phyloP scores from a whole-genome alignment of 2,797 vertebrate genomes.

The Artibeus lituratus region DNA sequence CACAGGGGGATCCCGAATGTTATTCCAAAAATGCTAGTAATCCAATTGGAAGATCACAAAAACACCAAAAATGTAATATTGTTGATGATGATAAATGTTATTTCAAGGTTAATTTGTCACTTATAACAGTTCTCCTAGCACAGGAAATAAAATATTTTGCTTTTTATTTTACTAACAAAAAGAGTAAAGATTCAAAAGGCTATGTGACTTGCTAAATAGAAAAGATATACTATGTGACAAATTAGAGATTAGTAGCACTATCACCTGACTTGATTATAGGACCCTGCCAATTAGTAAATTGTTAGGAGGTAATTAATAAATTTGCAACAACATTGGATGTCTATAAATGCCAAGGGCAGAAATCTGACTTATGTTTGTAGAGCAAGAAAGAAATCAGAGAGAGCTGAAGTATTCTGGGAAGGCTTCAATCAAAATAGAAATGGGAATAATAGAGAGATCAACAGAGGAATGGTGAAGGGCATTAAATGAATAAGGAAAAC shows the following conservation, averaged over 20 bases:
- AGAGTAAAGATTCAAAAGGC: neutral
- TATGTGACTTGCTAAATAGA: neutral
- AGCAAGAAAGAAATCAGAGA: neutral
- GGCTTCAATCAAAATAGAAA: neutral
- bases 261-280: neutral
- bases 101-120: neutral
- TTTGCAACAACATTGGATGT: neutral
- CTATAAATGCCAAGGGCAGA: neutral
- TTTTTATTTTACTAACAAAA: neutral
- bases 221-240: neutral
- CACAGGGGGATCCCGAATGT: neutral
- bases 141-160: neutral
- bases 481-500: neutral
- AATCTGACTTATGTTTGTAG: neutral
- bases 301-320: neutral
- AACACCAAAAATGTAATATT: neutral
- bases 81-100: neutral
- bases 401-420: neutral
- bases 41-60: neutral
- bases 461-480: neutral
- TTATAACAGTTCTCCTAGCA: neutral
- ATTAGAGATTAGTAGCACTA: neutral
- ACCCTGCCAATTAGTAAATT: neutral
- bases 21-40: conserved; percentile 5
- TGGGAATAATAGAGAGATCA: neutral